Base-by-base conservation (phyloP, 2,113 vertebrate genomes). In the Mus spicilegus region DNA sequence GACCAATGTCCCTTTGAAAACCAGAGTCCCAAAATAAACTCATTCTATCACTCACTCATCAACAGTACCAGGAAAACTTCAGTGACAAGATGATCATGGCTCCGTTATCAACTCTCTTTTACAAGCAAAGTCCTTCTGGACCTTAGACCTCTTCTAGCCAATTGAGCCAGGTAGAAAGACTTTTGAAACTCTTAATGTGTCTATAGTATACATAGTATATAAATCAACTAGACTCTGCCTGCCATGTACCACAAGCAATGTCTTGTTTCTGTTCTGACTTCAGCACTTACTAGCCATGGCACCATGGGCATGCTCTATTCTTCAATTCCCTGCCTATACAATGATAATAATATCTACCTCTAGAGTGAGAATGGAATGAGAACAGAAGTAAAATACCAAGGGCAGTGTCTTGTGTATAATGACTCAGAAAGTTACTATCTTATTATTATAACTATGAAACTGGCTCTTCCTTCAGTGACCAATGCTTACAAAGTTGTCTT, bases 361-460 rank as follows among this genome's bases (percentile, higher is more conserved):
- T 39, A 87, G 86, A 85, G n/a, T 69, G n/a, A 96, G 75, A 90
- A 89, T 94, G 54, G 94, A 94, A 97, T 90, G 54, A 92, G 36
- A 91, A 69, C 17, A 92, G 28, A 67, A 13, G 6, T 67, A 92
- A 92, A 94, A 63, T 54, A 88, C 39, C 92, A 86, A 76, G 8
- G 92, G 54, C 85, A 90, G 70, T 80, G 9, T 86, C 46, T 81
- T 56, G 73, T 42, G 91, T 7, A 73, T 26, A 94, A 81, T 1
- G 39, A 16, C 30, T 94, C 90, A 95, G 39, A 88, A 91, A 82
- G 46, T 51, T 58, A 92, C 51, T 93, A 90, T 65, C 51, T 94
- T 94, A 91, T 33, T 77, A 49, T 16, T 56, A 91, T 67, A 77
- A 87, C 46, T 61, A 73, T 69, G 28, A 30, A 73, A 56, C 54